Evolutionary conservation across 2,888 invertebrate genomes (phyloP).

Genomic region (Latrodectus hesperus): DNA sequence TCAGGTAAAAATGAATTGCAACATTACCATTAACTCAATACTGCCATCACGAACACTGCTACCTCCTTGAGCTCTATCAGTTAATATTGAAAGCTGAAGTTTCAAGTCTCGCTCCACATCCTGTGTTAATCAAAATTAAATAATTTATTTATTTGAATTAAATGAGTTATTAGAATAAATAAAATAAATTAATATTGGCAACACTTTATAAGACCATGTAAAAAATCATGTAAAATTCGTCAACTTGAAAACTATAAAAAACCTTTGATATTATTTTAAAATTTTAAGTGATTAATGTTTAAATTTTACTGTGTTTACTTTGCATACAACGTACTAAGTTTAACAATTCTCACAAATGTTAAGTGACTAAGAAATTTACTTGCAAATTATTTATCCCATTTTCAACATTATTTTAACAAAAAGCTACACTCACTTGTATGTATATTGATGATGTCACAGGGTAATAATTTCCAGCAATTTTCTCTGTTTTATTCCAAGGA

Average conservation of each 20-base stretch:
- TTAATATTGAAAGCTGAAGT: conserved; percentile 79
- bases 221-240: neutral
- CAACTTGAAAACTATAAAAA: neutral
- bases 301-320: no score
- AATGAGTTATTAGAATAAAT: no score
- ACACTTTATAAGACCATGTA: neutral
- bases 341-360: neutral
- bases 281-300: no score
- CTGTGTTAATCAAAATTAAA: conserved; percentile 14
- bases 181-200: no score
- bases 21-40: conserved; percentile 83
- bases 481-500: conserved; percentile 81
- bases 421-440: conserved; percentile 74
- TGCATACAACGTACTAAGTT: neutral
- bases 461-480: conserved; percentile 91
- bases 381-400: no score
- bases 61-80: conserved; percentile 89
- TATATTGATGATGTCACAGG: conserved; percentile 89
- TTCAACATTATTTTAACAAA: neutral
- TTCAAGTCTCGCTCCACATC: conserved; percentile 73
- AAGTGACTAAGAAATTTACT: neutral
- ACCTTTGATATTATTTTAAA: no score
- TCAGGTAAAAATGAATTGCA: neutral
- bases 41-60: conserved; percentile 84
- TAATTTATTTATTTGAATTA: neutral